Base-by-base conservation (phyloP, 2,888 invertebrate species). In the Anodontia alba region DNA sequence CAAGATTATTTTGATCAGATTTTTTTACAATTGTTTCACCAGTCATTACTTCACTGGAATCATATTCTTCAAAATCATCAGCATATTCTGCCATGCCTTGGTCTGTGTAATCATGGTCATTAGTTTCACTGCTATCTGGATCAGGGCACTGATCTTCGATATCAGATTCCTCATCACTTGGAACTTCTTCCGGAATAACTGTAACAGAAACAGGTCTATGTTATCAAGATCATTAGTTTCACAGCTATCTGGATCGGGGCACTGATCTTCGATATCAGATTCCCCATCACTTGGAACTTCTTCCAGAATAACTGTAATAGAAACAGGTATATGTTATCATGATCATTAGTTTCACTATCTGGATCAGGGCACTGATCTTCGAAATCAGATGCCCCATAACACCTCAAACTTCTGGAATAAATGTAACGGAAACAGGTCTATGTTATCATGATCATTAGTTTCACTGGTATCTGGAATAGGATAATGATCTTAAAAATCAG, bases 41-140 rank as follows among this genome's bases (percentile, higher is more conserved):
- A n/a, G n/a, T n/a, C n/a, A n/a, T 43, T 70, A 92, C 92, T 87
- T 91, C 91, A 79, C 87, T 87, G 26, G 90, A 90, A 66, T 91
- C 90, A 78, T 90, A 90, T 7, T 91, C 92, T 74, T 92, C 92
- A 88, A 91, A 91, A 71, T 92, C 92, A 87, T 92, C 91, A 46
- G 87, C 90, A 80, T 92, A 91, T 17, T 91, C 87, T 0, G 66
- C 78, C 31, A 33, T 10, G 3, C 85, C 87, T 12, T 78, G 84
- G 17, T 80, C 80, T 71, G 76, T 80, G n/a, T 72, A 73, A 31
- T 51, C 72, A 62, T 26, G 68, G 23, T 73, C 72, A 70, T 36
- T 73, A 23, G 72, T 67, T 33, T 49, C 66, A 20, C 49, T 66
- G 12, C 72, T 72, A 26, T 67, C 49, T 33, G 69, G 57, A 1